Evolutionary conservation across 2,113 vertebrate genomes (phyloP).

Genomic region (Casuarius casuarius): DNA sequence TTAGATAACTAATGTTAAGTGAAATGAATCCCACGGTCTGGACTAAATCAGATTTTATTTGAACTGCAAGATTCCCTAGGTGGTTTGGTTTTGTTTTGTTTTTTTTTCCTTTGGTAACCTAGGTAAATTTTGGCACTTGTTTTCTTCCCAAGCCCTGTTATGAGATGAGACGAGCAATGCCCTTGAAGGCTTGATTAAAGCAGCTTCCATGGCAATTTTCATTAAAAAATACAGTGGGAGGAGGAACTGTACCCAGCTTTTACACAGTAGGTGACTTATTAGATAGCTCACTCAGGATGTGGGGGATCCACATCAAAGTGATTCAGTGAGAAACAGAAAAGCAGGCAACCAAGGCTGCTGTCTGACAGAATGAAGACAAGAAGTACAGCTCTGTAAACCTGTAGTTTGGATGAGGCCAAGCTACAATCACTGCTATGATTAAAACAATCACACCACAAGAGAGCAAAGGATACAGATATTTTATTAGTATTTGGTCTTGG

Average conservation of each 20-base stretch:
- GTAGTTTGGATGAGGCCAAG: neutral
- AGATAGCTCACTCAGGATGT: neutral
- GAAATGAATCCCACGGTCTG: neutral
- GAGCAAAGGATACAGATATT: neutral
- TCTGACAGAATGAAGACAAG: neutral
- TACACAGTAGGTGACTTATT: slow-evolving; percentile 43
- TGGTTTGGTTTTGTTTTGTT: neutral
- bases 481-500: neutral
- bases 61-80: neutral
- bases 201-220: neutral
- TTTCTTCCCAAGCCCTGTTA: neutral
- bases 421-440: neutral
- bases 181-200: neutral
- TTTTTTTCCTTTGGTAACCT: neutral
- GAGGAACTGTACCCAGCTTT: slow-evolving; percentile 7
- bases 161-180: neutral
- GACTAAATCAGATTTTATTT: neutral
- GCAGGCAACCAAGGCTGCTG: neutral
- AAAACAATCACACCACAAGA: neutral
- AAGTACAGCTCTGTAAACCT: neutral
- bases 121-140: neutral
- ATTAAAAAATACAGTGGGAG: slow-evolving; percentile 31
- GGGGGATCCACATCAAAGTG: slow-evolving; percentile 1
- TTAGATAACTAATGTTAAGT: neutral
- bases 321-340: neutral